phyloP scores from a whole-genome alignment of 2,113 vertebrate species.

The Pygoscelis adeliae region DNA sequence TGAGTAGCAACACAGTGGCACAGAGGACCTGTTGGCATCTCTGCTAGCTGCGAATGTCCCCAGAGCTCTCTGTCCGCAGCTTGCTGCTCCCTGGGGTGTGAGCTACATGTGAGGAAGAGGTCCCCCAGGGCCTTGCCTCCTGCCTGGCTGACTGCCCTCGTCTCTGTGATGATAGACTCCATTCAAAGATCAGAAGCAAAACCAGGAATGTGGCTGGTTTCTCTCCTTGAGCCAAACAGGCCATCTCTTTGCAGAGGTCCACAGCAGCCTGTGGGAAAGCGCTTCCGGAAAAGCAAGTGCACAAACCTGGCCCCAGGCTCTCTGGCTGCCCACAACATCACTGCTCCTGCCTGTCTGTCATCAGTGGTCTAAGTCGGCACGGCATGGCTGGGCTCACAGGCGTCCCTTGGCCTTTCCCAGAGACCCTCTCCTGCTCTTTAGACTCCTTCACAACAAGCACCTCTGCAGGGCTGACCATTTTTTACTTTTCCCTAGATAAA shows the following conservation, averaged over 20 bases:
- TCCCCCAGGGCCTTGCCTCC: background rate
- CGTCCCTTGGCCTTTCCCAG: background rate
- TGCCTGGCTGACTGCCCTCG: background rate
- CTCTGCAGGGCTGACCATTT: background rate
- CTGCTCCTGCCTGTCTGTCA: background rate
- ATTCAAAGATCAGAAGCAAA: background rate
- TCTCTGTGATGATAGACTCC: background rate
- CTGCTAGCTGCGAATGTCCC: background rate
- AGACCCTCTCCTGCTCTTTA: background rate
- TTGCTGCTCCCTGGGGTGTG: background rate
- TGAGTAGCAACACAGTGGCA: accelerated
- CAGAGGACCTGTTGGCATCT: background rate
- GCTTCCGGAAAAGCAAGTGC: background rate
- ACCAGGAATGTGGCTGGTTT: background rate
- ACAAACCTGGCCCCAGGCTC: background rate
- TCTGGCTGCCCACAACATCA: background rate
- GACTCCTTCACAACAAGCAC: background rate
- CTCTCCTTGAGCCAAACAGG: background rate
- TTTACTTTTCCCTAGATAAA: background rate
- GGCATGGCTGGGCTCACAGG: background rate
- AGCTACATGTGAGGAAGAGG: background rate
- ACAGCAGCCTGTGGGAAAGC: background rate
- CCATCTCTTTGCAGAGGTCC: background rate
- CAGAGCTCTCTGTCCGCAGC: background rate
- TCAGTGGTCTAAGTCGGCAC: accelerated